Evolutionary conservation across 2,113 vertebrate genomes (phyloP), one percentile per base, ranked within the genome.

Genomic region (Oncorhynchus mykiss): DNA sequence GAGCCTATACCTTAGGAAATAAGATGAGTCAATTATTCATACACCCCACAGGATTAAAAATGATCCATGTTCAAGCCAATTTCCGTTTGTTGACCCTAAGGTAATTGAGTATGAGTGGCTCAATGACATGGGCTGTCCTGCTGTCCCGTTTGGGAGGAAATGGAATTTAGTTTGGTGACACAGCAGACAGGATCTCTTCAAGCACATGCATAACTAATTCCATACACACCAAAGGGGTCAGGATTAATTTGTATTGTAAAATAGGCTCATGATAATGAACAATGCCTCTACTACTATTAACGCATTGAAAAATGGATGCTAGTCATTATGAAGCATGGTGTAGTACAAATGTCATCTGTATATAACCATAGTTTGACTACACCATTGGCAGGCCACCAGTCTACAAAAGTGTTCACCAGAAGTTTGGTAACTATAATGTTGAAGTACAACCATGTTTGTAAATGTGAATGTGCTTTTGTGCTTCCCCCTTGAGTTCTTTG

Each of bases 81-180:
- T 70, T 70, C 68, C 68, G 51, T 70, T 49, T 70, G 68, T 70
- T 68, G 67, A 68, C 84, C 84, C 73, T 62, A 34, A 80, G 84
- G 82, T 86, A 84, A 86, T 79, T 80, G 84, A 75, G 77, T 75
- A 49, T 66, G 77, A 84, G 84, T 31, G 62, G 76, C 62, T 68
- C 67, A 68, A n/a, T 62, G 59, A 84, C 75, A 82, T 29, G 82
- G 78, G 70, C 78, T 49, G 22, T 78, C 70, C 77, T 11, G n/a
- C 34, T 57, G 29, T 77, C 67, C 67, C 79, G 34, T 54, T 67
- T 27, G 54, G 25, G 54, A 82, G 82, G 79, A 86, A 84, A 80
- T 78, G 72, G 75, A 79, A 78, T 66, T 73, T 59, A 79, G 78
- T 86, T 86, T 86, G 74, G 79, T 49, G 73, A 78, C 80, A 69